Conservation (phyloP, 1,140 invertebrate species). For the Zaprionus davidi region DNA sequence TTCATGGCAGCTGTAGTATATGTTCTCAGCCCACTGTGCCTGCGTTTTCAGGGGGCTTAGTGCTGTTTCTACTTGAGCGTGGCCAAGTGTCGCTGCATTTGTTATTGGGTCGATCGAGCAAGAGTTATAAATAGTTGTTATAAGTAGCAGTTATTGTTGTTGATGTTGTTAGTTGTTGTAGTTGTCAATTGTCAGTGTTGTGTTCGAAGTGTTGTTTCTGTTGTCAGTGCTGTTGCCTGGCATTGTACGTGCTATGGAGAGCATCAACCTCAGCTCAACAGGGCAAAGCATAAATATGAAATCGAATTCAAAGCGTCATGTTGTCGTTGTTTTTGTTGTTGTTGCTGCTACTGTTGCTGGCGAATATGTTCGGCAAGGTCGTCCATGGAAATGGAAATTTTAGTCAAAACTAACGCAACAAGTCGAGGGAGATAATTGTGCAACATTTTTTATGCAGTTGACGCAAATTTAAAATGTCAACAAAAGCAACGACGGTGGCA, state of each 20-base stretch:
- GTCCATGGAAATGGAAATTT: constrained; percentile 22
- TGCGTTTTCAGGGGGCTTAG: constrained; percentile 11
- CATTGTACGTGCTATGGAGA: constrained; percentile 31
- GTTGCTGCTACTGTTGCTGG: constrained; percentile 15
- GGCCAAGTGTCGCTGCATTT: constrained; percentile 11
- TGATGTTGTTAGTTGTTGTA: not conserved
- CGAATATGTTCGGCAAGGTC: constrained; percentile 64
- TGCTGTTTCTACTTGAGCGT: constrained; percentile 6
- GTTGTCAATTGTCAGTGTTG: not conserved
- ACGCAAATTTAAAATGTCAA: constrained; percentile 63
- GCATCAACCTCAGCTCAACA: constrained; percentile 44
- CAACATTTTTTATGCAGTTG: constrained; percentile 58
- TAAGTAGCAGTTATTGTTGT: not conserved
- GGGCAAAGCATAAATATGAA: constrained; percentile 19
- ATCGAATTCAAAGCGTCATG: constrained; percentile 32
- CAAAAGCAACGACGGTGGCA: constrained; percentile 18
- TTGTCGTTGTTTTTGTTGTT: not conserved
- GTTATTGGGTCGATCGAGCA: constrained; percentile 21
- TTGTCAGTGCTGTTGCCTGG: constrained; percentile 7
- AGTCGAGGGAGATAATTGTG: constrained; percentile 43
- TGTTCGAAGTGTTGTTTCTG: not conserved
- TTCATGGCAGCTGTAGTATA: too few relatives aligned
- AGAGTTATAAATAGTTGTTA: constrained; percentile 42
- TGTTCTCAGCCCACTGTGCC: constrained; percentile 20
- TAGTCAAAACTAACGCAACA: constrained; percentile 15